Percentiles rank a stretch among this genome's conserved stretches.
Conservation (phyloP, 2,797 vertebrate genomes). For the Pseudochaenichthys georgianus region DNA sequence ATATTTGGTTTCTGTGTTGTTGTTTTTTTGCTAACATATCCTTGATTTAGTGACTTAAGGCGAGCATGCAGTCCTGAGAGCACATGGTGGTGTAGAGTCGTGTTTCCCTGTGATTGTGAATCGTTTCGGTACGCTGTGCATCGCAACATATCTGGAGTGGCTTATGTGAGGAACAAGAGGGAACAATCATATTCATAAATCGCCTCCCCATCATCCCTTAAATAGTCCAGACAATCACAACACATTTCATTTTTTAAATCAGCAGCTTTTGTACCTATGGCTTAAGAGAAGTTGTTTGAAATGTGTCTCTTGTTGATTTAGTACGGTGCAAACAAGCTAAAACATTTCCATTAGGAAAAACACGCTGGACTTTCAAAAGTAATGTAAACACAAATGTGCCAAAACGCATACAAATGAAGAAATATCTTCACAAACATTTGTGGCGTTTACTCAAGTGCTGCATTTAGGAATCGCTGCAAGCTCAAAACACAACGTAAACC, state of each 20-base stretch:
- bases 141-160: constrained; percentile 42
- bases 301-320: too few relatives aligned
- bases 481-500: too few relatives aligned
- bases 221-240: constrained; percentile 49
- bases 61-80: constrained; percentile 61
- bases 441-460: too few relatives aligned
- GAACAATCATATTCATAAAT: constrained; percentile 23
- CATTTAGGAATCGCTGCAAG: too few relatives aligned
- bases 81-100: constrained; percentile 63
- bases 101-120: constrained; percentile 68
- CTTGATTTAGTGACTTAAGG: constrained; percentile 63
- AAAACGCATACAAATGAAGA: too few relatives aligned
- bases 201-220: not conserved
- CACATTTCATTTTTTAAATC: constrained; percentile 6
- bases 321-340: too few relatives aligned
- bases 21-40: constrained; percentile 70
- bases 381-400: too few relatives aligned
- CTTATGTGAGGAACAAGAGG: constrained; percentile 24
- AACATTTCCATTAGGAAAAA: not conserved
- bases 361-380: too few relatives aligned
- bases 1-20: constrained; percentile 70
- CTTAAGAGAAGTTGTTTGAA: constrained; percentile 13
- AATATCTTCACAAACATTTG: too few relatives aligned
- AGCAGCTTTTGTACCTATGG: constrained; percentile 21
- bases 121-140: constrained; percentile 56